These are phyloP conservation scores for Aphelinus atriplicis DNA, from an alignment of 1,140 invertebrate species.

Conservation along the genomic window DNA sequence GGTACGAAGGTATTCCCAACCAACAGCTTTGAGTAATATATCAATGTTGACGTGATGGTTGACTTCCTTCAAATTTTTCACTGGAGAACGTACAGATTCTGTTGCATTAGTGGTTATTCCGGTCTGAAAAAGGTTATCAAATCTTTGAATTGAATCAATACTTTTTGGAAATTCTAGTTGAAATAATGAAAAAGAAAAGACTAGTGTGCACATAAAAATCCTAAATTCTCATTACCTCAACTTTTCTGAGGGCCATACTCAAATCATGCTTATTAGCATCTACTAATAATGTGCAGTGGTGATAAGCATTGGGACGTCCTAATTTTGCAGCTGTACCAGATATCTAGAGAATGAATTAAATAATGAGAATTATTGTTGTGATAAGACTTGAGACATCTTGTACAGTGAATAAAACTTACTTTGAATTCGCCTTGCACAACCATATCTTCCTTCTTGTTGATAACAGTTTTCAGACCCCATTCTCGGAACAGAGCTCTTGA, in stretches of 20 bases:
- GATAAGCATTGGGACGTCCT: conserved; percentile 85
- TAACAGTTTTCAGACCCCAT: conserved; percentile 79
- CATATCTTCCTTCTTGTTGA: conserved; percentile 86
- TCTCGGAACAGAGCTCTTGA: conserved; percentile 80
- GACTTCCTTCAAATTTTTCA: conserved; percentile 81
- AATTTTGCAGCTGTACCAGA: conserved; percentile 94
- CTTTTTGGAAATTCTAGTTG: too few species aligned
- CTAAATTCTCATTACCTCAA: conserved; percentile 66
- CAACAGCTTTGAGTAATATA: conserved; percentile 76
- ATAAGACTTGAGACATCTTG: conserved; percentile 3
- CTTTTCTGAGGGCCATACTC: conserved; percentile 72
- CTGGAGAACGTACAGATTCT: conserved; percentile 79
- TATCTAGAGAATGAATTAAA: conserved; percentile 67
- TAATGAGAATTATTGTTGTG: background rate
- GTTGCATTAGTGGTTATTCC: conserved; percentile 83
- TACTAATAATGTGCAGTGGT: conserved; percentile 93
- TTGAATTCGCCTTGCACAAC: conserved; percentile 83
- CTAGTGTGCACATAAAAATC: too few species aligned
- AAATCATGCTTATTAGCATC: conserved; percentile 82
- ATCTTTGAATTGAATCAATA: too few species aligned
- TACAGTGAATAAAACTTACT: conserved; percentile 66
- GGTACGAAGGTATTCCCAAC: conserved; percentile 84
- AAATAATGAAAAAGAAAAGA: too few species aligned
- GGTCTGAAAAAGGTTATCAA: conserved; percentile 57
- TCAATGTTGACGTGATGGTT: conserved; percentile 76